Conservation (phyloP, 1,140 invertebrate genomes). For the Meloidogyne hapla region DNA sequence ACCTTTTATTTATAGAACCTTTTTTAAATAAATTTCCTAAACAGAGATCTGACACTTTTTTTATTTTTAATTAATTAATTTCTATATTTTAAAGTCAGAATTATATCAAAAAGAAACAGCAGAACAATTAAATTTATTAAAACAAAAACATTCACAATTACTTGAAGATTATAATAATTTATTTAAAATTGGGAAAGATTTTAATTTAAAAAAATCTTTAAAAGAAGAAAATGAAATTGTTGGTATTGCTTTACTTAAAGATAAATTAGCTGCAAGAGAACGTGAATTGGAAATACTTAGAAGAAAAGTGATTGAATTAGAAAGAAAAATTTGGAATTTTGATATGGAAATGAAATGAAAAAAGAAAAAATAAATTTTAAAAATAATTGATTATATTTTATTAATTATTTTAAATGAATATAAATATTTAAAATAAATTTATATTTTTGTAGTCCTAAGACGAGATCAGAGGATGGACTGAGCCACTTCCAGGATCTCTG, state of each 20-base stretch:
- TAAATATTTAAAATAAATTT: no score
- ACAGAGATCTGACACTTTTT: neutral
- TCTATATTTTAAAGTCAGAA: constrained; percentile 21
- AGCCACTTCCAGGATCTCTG: no score
- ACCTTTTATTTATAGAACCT: no score
- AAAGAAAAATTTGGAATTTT: constrained; percentile 13
- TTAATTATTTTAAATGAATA: no score
- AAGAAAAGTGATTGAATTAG: constrained; percentile 17
- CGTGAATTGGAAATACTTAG: constrained; percentile 14
- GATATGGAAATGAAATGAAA: constrained; percentile 10
- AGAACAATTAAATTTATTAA: constrained; percentile 26
- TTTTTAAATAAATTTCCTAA: no score
- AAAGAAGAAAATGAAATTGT: constrained; percentile 13
- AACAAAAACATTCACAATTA: constrained; percentile 18
- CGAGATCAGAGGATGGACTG: no score
- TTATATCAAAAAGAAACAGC: constrained; percentile 28
- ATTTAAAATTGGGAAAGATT: neutral
- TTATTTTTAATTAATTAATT: neutral
- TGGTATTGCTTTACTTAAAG: constrained; percentile 24
- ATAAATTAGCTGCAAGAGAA: constrained; percentile 28
- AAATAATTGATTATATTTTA: neutral
- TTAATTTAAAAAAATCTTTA: neutral
- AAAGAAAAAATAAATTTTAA: neutral
- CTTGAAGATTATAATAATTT: constrained; percentile 28
- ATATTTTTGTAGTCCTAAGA: no score